phyloP scores from a whole-genome alignment of 2,888 invertebrate species.

The Drosophila lacicola region DNA sequence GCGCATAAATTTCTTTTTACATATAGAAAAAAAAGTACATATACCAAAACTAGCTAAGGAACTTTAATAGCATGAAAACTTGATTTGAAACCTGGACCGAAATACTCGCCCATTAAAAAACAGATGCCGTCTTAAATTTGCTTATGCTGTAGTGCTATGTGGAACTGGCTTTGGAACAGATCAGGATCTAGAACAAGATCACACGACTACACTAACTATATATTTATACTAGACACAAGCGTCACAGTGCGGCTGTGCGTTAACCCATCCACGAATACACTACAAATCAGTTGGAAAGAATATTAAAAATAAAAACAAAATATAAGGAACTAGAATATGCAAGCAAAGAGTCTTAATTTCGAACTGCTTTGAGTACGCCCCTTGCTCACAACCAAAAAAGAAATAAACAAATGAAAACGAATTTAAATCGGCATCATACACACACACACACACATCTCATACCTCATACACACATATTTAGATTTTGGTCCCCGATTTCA shows the following conservation, averaged over 20 bases:
- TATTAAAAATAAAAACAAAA: neutral
- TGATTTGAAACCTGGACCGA: conserved; percentile 64
- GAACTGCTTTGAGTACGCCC: conserved; percentile 62
- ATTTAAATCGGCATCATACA: conserved; percentile 46
- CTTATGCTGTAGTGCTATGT: conserved; percentile 25
- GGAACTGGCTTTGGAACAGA: conserved; percentile 11
- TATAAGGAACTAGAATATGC: conserved; percentile 14
- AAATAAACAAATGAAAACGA: conserved; percentile 29
- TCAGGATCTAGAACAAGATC: conserved; percentile 2
- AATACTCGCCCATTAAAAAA: conserved; percentile 11
- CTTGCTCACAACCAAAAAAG: conserved; percentile 61
- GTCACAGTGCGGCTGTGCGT: neutral
- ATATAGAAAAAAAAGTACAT: conserved; percentile 7
- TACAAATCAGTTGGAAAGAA: neutral
- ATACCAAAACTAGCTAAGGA: conserved; percentile 5
- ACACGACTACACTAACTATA: conserved; percentile 2
- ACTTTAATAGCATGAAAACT: conserved; percentile 36
- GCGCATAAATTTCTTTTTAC: conserved; percentile 17
- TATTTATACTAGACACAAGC: neutral
- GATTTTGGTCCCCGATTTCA: conserved; percentile 65
- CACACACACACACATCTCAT: neutral
- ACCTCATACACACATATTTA: neutral
- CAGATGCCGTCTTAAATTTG: conserved; percentile 57
- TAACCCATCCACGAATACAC: conserved; percentile 17
- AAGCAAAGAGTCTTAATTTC: conserved; percentile 41